Conservation (phyloP, 1,140 invertebrate genomes). For the Apis dorsata region DNA sequence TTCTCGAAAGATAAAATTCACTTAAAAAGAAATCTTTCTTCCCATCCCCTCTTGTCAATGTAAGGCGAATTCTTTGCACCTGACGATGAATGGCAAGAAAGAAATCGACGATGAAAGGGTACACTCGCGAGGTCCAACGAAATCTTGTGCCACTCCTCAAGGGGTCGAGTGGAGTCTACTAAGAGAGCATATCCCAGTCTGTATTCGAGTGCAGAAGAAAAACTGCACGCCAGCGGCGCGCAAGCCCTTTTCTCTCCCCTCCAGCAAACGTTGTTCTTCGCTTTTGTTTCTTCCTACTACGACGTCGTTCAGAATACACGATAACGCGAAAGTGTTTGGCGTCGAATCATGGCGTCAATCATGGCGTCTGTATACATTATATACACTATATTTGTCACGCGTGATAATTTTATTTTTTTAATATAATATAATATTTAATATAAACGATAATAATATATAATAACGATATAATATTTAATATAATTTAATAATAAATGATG, state of each 20-base stretch:
- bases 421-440: no score
- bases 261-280: neutral
- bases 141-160: neutral
- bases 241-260: neutral
- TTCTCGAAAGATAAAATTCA: neutral
- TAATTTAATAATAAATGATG: no score
- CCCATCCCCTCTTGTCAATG: no score
- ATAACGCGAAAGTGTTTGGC: neutral
- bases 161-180: slow-evolving; percentile 16
- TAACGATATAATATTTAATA: no score
- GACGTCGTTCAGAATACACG: neutral
- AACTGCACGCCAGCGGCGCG: neutral
- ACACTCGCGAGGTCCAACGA: neutral
- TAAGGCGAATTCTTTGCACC: neutral
- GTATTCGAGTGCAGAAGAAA: slow-evolving; percentile 4
- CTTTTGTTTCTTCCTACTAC: neutral
- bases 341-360: neutral
- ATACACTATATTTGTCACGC: no score
- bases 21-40: no score
- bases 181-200: neutral
- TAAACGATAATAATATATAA: no score
- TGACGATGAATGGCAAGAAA: slow-evolving; percentile 8
- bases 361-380: neutral
- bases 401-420: no score
- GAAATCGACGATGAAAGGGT: neutral